A percentile compares a stretch with the other conserved stretches of the same genome.
These are phyloP conservation scores for Danaus plexippus DNA, from an alignment of 1,140 invertebrate genomes.

Conservation along the genomic window DNA sequence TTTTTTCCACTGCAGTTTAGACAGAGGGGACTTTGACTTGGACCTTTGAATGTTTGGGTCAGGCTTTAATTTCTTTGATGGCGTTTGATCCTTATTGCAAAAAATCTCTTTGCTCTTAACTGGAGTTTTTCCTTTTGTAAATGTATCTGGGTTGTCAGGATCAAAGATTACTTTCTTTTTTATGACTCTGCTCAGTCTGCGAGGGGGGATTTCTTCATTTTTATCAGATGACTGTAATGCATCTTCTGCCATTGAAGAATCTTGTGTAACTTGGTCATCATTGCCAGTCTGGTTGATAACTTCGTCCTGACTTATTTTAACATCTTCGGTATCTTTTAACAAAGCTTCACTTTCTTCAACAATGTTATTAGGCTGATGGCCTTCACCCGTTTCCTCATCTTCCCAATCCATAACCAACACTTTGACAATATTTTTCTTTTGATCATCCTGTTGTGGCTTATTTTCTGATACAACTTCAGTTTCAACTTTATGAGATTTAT, in stretches of 20 bases:
- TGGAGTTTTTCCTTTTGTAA: constrained; percentile 48
- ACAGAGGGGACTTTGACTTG: constrained; percentile 52
- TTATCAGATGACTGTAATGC: constrained; percentile 34
- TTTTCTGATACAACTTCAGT: constrained; percentile 7
- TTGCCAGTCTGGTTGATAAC: constrained; percentile 24
- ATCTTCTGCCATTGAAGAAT: constrained; percentile 35
- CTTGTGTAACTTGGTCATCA: constrained; percentile 28
- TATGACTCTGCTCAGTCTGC: constrained; percentile 72
- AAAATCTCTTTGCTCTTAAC: constrained; percentile 40
- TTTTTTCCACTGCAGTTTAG: constrained; percentile 62
- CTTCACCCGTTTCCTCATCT: constrained; percentile 48
- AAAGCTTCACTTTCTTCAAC: constrained; percentile 24
- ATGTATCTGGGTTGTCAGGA: constrained; percentile 75
- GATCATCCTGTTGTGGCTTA: constrained; percentile 1
- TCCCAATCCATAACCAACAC: constrained; percentile 61
- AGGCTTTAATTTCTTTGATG: constrained; percentile 45
- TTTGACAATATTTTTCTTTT: constrained; percentile 53
- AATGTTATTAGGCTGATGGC: constrained; percentile 21
- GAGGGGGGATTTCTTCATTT: constrained; percentile 37
- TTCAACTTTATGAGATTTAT: constrained; percentile 7
- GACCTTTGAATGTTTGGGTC: constrained; percentile 32
- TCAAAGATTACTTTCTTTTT: constrained; percentile 80
- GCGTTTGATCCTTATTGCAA: constrained; percentile 33
- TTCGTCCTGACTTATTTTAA: constrained; percentile 20
- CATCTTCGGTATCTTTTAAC: constrained; percentile 22